phyloP scores from a whole-genome alignment of 2,888 invertebrate genomes.

The Parthenolecanium corni region DNA sequence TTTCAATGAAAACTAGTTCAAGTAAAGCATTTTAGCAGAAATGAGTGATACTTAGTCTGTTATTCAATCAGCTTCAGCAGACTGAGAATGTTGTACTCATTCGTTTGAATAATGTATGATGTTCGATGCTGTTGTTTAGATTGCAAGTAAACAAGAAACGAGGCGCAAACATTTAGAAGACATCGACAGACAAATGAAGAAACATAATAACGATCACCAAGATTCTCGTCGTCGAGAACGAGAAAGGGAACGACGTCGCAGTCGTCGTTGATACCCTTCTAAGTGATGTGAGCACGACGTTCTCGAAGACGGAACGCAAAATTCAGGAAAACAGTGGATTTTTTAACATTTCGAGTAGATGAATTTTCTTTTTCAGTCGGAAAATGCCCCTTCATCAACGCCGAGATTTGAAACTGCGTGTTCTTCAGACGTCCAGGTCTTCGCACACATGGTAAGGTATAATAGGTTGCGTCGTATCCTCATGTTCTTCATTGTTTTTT shows the following conservation, averaged over 20 bases:
- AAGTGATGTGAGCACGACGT: no score
- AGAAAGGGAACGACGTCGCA: conserved; percentile 15
- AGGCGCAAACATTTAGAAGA: conserved; percentile 76
- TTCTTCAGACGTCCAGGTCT: background rate
- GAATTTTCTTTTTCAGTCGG: no score
- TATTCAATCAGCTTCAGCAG: background rate
- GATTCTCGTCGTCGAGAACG: conserved; percentile 11
- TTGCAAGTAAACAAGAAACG: conserved; percentile 77
- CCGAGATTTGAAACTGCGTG: no score
- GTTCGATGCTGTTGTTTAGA: no score
- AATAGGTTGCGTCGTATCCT: conserved; percentile 3
- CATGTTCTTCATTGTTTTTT: no score
- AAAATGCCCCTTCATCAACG: no score
- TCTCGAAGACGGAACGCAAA: background rate
- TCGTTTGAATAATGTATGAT: no score
- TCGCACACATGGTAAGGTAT: conserved; percentile 18
- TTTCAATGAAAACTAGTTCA: no score
- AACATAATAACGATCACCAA: background rate
- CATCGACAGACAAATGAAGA: conserved; percentile 21
- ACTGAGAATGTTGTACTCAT: conserved; percentile 32
- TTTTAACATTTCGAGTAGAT: no score
- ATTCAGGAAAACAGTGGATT: no score
- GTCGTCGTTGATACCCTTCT: conserved; percentile 10
- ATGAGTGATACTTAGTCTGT: background rate
- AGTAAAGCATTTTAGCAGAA: no score